Evolutionary conservation across 2,888 invertebrate genomes (phyloP).

Genomic region (Bembecia ichneumoniformis): DNA sequence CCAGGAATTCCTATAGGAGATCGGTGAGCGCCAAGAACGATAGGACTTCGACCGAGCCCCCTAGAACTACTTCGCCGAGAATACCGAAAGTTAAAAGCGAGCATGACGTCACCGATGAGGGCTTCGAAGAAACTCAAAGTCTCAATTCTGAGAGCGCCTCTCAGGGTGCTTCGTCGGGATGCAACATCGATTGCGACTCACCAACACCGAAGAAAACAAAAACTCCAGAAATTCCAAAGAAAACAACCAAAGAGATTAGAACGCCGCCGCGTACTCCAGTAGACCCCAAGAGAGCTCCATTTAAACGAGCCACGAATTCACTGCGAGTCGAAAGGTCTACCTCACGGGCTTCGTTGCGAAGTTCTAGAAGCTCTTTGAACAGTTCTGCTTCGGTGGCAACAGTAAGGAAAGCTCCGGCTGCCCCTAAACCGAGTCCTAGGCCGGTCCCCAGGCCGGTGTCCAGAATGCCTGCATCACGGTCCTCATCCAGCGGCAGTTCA

Average conservation of each 20-base stretch:
- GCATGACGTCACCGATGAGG: constrained; percentile 87
- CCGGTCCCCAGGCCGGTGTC: constrained; percentile 61
- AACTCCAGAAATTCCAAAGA: constrained; percentile 55
- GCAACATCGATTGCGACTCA: constrained; percentile 76
- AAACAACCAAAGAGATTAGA: constrained; percentile 66
- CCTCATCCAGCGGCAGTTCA: constrained; percentile 63
- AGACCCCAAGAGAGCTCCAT: constrained; percentile 37
- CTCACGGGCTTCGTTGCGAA: constrained; percentile 83
- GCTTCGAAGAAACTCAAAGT: constrained; percentile 92
- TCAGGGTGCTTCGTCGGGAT: constrained; percentile 85
- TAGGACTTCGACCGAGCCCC: constrained; percentile 9
- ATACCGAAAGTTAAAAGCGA: constrained; percentile 72
- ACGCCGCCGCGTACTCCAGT: constrained; percentile 47
- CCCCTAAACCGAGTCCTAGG: constrained; percentile 53
- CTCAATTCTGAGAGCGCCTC: constrained; percentile 89
- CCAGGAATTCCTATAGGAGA: constrained; percentile 58
- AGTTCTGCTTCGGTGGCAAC: constrained; percentile 86
- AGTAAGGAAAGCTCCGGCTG: constrained; percentile 78
- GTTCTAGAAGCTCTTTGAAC: constrained; percentile 87
- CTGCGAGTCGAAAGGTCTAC: constrained; percentile 82
- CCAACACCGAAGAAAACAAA: constrained; percentile 61
- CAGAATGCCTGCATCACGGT: constrained; percentile 60
- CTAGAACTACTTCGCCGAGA: constrained; percentile 49
- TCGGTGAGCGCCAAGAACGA: constrained; percentile 41
- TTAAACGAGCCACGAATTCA: constrained; percentile 44